These are phyloP conservation scores for Drosophila murphyi DNA, from an alignment of 1,140 invertebrate genomes.

Conservation along the genomic window DNA sequence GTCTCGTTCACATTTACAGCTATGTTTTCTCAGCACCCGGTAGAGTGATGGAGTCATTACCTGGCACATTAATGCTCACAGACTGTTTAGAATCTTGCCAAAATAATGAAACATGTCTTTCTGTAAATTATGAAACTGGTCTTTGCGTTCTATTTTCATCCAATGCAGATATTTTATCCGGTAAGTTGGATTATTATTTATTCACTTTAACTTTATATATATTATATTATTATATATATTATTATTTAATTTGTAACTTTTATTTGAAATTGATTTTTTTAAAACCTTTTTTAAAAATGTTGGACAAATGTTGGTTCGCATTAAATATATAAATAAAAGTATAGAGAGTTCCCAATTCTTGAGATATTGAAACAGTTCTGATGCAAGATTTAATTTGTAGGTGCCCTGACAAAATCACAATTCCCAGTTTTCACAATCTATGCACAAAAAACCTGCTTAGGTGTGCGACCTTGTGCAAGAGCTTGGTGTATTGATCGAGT, in stretches of 20 bases:
- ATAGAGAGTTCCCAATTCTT: background rate
- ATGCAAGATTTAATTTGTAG: slow-evolving; percentile 85
- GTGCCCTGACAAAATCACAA: slow-evolving; percentile 94
- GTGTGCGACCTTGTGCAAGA: slow-evolving; percentile 92
- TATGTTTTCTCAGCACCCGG: slow-evolving; percentile 95
- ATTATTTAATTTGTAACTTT: too few relatives aligned
- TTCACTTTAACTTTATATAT: too few relatives aligned
- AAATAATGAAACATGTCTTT: slow-evolving; percentile 92
- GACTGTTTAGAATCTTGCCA: slow-evolving; percentile 96
- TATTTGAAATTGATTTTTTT: too few relatives aligned
- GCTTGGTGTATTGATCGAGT: slow-evolving; percentile 97
- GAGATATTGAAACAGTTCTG: background rate
- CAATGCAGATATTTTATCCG: slow-evolving; percentile 93
- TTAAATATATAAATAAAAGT: too few relatives aligned
- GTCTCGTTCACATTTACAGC: slow-evolving; percentile 71
- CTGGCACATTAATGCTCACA: slow-evolving; percentile 94
- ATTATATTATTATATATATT: too few relatives aligned
- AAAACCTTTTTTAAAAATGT: too few relatives aligned
- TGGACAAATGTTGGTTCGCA: too few relatives aligned
- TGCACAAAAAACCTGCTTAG: slow-evolving; percentile 96
- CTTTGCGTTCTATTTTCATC: slow-evolving; percentile 95
- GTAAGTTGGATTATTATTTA: slow-evolving; percentile 85
- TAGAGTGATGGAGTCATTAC: slow-evolving; percentile 93
- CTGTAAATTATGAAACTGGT: slow-evolving; percentile 97
- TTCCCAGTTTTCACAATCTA: slow-evolving; percentile 98